Conservation (phyloP, 1,140 invertebrate genomes). For the Zeugodacus cucurbitae region DNA sequence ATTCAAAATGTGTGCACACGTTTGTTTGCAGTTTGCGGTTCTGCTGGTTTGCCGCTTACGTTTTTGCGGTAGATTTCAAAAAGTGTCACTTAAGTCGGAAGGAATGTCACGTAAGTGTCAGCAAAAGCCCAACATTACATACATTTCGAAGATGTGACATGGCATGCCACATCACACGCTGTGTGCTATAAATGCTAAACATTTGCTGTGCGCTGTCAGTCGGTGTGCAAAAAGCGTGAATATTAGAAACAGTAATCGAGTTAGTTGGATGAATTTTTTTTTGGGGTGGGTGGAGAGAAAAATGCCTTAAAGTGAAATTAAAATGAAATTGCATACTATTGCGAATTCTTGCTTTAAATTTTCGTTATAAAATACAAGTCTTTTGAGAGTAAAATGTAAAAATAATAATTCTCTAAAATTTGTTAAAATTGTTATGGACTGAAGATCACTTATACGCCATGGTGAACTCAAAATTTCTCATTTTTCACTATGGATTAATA, state of each 20-base stretch:
- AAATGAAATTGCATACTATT: too few relatives aligned
- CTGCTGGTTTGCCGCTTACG: neutral
- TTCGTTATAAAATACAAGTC: too few relatives aligned
- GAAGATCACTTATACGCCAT: too few relatives aligned
- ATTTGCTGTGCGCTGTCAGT: neutral
- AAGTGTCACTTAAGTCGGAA: neutral
- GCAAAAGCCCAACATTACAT: neutral
- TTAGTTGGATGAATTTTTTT: too few relatives aligned
- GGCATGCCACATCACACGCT: neutral
- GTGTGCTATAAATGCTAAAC: neutral
- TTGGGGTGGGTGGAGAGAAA: too few relatives aligned
- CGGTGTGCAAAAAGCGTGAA: neutral
- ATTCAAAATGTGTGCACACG: neutral
- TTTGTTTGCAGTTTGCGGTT: neutral
- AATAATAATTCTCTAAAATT: too few relatives aligned
- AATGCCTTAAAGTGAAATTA: too few relatives aligned
- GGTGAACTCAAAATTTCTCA: too few relatives aligned
- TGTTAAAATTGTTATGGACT: too few relatives aligned
- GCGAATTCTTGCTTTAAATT: too few relatives aligned
- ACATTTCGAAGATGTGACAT: neutral
- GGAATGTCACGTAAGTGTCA: slow-evolving; percentile 13
- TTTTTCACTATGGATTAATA: too few relatives aligned
- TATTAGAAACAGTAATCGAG: neutral
- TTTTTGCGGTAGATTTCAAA: slow-evolving; percentile 3
- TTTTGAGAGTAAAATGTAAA: too few relatives aligned